Base-by-base conservation (phyloP, 2,888 invertebrate species). In the Temnothorax unifasciatus region DNA sequence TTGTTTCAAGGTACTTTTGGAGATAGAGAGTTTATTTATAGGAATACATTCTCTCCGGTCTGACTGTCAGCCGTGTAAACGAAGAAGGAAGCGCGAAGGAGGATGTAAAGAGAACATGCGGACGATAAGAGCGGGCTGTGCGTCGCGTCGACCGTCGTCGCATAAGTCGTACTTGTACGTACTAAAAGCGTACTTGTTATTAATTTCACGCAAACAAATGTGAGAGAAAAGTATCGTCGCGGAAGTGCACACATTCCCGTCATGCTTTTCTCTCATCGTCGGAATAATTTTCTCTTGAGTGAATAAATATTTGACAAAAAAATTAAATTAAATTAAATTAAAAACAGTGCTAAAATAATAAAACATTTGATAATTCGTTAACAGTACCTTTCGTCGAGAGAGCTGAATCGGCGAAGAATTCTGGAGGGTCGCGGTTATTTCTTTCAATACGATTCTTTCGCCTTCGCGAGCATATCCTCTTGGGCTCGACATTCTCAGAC, bases 341-440 rank as follows among this genome's bases (percentile, higher is more conserved):
- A 21, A 34, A 34, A n/a, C 25, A 1, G 18, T n/a, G n/a, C 3
- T n/a, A 3, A 74, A 54, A 25, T n/a, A 13, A 18, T 15, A 13
- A 79, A 59, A 59, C 15, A 34, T 25, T 57, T 63, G 13, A 52
- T 8, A 29, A n/a, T 77, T 77, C 2, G n/a, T 29, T 59, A 66
- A 52, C 9, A 84, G 83, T 91, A 93, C 94, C 91, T 93, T 93
- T 82, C 82, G 87, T 61, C 86, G 89, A 18, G 88, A 71, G 41
- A 87, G 64, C 34, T 89, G 91, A 57, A 86, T 82, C 21, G 92
- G 90, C 18, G 93, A 85, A 18, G 93, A 93, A 89, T 94, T 94
- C 41, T 93, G 92, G 57, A 94, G 89, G 18, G 91, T 90, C n/a
- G 92, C 93, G 44, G 94, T 94, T 76, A 93, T 93, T 85, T 94